Conservation (phyloP, 2,113 vertebrate species). For the Hippocampus guttulatus region DNA sequence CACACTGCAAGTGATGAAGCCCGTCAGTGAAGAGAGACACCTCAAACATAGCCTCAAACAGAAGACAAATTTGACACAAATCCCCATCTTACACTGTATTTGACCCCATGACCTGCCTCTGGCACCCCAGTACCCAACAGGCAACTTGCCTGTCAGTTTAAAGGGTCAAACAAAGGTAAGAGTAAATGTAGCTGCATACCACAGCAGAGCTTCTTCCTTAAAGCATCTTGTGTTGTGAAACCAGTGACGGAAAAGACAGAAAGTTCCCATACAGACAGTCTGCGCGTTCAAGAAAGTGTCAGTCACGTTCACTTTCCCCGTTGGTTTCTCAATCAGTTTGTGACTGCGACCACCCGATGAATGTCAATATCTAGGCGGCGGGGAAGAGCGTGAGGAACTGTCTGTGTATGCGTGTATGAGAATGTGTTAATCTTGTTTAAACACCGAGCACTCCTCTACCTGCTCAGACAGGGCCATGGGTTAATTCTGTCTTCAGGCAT, state of each 20-base stretch:
- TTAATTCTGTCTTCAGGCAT: slow-evolving; percentile 72
- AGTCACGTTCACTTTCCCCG: slow-evolving; percentile 17
- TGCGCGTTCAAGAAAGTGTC: slow-evolving; percentile 24
- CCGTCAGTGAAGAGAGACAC: slow-evolving; percentile 29
- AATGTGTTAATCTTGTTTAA: slow-evolving; percentile 67
- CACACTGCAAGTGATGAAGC: slow-evolving; percentile 5
- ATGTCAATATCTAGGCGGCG: slow-evolving; percentile 36
- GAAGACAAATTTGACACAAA: slow-evolving; percentile 71
- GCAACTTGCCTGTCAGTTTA: slow-evolving; percentile 64
- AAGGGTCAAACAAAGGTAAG: slow-evolving; percentile 67
- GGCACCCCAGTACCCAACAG: slow-evolving; percentile 58
- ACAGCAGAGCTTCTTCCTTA: slow-evolving; percentile 51
- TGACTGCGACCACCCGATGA: slow-evolving; percentile 8
- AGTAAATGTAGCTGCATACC: slow-evolving; percentile 50
- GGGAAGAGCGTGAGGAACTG: slow-evolving; percentile 17
- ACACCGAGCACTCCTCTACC: slow-evolving; percentile 70
- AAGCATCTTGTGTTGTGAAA: slow-evolving; percentile 53
- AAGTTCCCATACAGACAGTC: slow-evolving; percentile 25
- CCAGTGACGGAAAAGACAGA: slow-evolving; percentile 31
- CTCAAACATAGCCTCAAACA: slow-evolving; percentile 40
- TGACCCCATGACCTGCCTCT: slow-evolving; percentile 52
- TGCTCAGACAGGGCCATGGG: slow-evolving; percentile 74
- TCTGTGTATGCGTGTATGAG: slow-evolving; percentile 44
- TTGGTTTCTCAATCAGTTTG: slow-evolving; percentile 30
- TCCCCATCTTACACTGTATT: slow-evolving; percentile 65